Evolutionary conservation across 2,888 invertebrate species (phyloP), one percentile per base, ranked within the genome.

Genomic region (Poecilus cupreus): DNA sequence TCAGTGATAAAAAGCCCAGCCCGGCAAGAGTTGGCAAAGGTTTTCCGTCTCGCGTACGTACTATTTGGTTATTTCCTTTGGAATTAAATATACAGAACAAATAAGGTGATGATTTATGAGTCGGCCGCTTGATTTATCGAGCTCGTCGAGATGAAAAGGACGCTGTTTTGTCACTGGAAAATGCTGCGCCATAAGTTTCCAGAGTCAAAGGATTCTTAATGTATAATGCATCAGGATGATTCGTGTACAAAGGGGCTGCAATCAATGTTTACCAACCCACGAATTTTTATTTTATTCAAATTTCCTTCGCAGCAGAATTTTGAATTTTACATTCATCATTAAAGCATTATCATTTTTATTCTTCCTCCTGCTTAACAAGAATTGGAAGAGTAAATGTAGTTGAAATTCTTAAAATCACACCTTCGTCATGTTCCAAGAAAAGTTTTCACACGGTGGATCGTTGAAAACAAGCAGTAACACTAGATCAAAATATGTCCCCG

Each of bases 401-500:
- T 32, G 4, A 32, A 32, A 6, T 32, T 32, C 32, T 32, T 32
- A 32, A 32, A 32, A 32, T 32, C 32, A 32, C 32, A 32, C 32
- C 32, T 32, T 32, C 32, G 4, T 32, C 32, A 32, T 32, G 32
- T 32, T 32, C 32, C 32, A 6, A 46, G 46, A 16, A 37, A 74
- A 24, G 24, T 43, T 43, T 51, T 75, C 75, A 32, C 51, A 51
- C 20, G 75, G 49, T 32, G 11, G 51, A 75, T 68, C 68, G 79
- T 79, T 68, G 80, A 72, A 72, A 72, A 80, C 80, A 81, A 60
- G 64, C 60, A 81, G 60, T 81, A 72, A 75, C 81, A 81, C 46
- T 81, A 81, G 81, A 81, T 81, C 81, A 81, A 81, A 81, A 81
- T 81, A 81, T 81, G 81, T 81, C 64, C 74, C 60, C 37, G 49